Percentiles rank a stretch among this genome's conserved stretches.
These are phyloP conservation scores for Lampris megalopsis DNA, from an alignment of 2,113 vertebrate species.

Conservation along the genomic window DNA sequence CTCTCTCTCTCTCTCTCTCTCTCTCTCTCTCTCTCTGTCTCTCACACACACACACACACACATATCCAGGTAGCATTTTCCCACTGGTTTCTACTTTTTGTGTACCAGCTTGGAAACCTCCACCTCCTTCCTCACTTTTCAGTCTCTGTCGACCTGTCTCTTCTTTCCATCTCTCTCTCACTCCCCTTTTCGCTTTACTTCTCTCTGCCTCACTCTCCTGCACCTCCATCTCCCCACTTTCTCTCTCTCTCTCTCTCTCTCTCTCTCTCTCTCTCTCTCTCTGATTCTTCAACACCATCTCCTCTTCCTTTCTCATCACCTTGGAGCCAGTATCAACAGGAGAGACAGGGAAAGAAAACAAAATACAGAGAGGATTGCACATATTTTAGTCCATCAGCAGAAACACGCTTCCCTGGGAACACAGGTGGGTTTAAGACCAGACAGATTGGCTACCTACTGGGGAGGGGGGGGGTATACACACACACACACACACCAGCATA, in stretches of 20 bases:
- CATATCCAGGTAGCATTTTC: too few relatives aligned
- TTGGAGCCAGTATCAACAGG: slow-evolving; percentile 66
- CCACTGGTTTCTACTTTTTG: too few relatives aligned
- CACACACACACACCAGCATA: background rate
- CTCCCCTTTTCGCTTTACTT: background rate
- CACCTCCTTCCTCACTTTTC: too few relatives aligned
- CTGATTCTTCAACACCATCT: slow-evolving; percentile 45
- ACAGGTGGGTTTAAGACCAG: slow-evolving; percentile 52
- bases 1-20: background rate
- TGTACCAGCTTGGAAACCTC: too few relatives aligned
- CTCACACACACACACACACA: background rate
- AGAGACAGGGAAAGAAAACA: slow-evolving; percentile 46
- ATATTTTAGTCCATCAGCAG: slow-evolving; percentile 49
- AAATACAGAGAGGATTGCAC: background rate
- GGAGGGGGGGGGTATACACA: background rate
- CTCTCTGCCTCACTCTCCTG: slow-evolving; percentile 1
- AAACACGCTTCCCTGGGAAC: slow-evolving; percentile 60
- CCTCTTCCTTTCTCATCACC: slow-evolving; percentile 21
- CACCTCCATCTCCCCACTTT: background rate
- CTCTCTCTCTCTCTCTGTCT: slow-evolving; percentile 16
- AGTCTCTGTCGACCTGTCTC: too few relatives aligned
- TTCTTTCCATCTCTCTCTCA: slow-evolving; percentile 2
- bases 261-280: slow-evolving; percentile 41
- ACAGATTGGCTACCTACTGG: background rate
- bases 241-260: background rate